A percentile compares a stretch with the other conserved stretches of the same genome.
These are phyloP conservation scores for Trididemnum miniatum DNA, from an alignment of 23 tunicate species.

Conservation along the genomic window DNA sequence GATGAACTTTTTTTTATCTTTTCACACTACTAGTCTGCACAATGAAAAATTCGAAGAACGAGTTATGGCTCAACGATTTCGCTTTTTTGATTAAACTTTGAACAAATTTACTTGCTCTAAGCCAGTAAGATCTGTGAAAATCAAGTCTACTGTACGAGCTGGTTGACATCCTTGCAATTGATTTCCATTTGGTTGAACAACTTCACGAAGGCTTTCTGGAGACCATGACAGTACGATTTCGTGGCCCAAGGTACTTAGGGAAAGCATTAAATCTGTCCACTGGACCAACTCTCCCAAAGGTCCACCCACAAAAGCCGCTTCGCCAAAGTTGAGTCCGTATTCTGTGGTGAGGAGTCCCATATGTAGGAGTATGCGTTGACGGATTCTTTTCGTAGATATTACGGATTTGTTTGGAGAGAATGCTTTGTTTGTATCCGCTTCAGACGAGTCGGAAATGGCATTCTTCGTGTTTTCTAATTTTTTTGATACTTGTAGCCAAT, in stretches of 20 bases:
- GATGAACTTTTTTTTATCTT: too few relatives aligned
- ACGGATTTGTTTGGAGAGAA: not conserved
- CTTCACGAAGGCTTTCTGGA: conserved; percentile 49
- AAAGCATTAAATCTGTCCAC: conserved; percentile 80
- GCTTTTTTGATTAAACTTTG: not conserved
- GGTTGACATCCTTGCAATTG: conserved; percentile 28
- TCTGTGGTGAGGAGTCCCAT: conserved; percentile 90
- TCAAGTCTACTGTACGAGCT: conserved; percentile 68
- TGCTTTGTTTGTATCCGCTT: too few relatives aligned
- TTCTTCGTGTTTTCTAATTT: too few relatives aligned
- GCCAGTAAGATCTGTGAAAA: conserved; percentile 80
- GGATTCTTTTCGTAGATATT: not conserved
- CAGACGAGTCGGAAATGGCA: too few relatives aligned
- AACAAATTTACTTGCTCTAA: conserved; percentile 61
- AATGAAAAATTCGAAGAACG: too few relatives aligned
- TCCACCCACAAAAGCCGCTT: conserved; percentile 76
- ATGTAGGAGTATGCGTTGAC: conserved; percentile 58
- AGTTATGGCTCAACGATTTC: too few relatives aligned
- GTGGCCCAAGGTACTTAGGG: conserved; percentile 75
- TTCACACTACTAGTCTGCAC: too few relatives aligned
- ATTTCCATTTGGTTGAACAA: conserved; percentile 14
- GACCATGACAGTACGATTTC: conserved; percentile 89
- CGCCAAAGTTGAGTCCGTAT: conserved; percentile 80
- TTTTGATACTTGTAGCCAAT: too few relatives aligned
- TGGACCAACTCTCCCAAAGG: conserved; percentile 95